Evolutionary conservation across 2,113 vertebrate genomes (phyloP), one percentile per base, ranked within the genome.

Genomic region (Pelmatolapia mariae): DNA sequence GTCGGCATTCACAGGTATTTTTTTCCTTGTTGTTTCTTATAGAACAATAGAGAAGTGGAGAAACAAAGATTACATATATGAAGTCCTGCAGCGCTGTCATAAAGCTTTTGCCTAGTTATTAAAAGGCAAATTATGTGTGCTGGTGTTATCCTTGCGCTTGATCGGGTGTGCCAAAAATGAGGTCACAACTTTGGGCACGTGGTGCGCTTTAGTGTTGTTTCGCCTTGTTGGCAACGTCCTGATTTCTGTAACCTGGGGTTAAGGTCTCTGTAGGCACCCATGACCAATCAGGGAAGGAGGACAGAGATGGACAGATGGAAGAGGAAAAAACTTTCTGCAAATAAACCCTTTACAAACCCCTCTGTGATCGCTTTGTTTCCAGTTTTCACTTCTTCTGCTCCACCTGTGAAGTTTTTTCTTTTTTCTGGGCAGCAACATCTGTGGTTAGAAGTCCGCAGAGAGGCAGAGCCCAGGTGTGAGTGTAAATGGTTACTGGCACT

Each of bases 21-120:
- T 43, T 84, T 50, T 31, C 26, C 13, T 52, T 36, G 43, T 40
- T 38, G 45, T 68, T 83, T 36, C 59, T 36, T 63, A n/a, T 63
- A 63, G 10, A n/a, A 63, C 31, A 63, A 36, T 45, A 45, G 4
- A 73, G 22, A 73, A 73, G 68, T 10, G 22, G 24, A 73, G 38
- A 73, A 47, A 73, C 2, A 73, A 73, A 26, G 5, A 73, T 16
- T 16, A 45, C 8, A 45, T 45, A 16, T 43, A 71, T 71, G 9
- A 45, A 71, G 13, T 10, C 13, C 22, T 16, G 38, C 38, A 26
- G 38, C 1, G 22, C 13, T 73, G 13, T 18, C 16, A 24, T 26
- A 26, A 73, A 26, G 22, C 22, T 8, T 73, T 45, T 16, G 1
- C n/a, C n/a, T 45, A 7, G 2, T 45, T 10, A 73, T 73, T 18